Evolutionary conservation across 2,113 vertebrate species (phyloP).

Genomic region (Jaculus jaculus): DNA sequence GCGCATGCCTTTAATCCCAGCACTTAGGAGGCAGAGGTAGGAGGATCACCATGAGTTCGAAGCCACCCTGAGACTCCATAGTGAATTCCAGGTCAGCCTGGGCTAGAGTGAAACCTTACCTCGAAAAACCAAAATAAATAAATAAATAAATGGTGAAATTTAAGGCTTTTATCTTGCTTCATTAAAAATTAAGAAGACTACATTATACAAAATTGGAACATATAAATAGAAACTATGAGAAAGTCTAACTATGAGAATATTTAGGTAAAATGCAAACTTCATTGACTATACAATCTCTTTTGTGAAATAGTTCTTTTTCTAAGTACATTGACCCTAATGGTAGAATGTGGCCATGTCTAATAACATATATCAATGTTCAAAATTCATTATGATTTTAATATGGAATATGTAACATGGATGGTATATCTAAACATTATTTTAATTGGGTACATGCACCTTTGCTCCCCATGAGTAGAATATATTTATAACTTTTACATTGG

Average conservation of each 20-base stretch:
- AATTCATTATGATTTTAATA: not conserved
- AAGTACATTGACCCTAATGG: not conserved
- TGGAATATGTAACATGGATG: not conserved
- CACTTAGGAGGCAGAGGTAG: too few species aligned
- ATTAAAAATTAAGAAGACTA: not conserved
- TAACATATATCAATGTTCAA: not conserved
- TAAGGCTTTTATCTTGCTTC: not conserved
- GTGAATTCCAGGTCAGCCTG: too few species aligned
- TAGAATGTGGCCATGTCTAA: not conserved
- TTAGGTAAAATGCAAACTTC: not conserved
- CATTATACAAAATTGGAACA: constrained; percentile 1
- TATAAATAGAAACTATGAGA: not conserved
- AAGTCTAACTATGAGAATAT: not conserved
- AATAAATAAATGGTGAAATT: not conserved
- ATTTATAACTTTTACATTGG: constrained; percentile 2
- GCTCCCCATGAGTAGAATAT: not conserved
- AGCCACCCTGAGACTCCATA: too few species aligned
- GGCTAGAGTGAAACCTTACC: too few species aligned
- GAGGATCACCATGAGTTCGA: too few species aligned
- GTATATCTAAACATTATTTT: not conserved
- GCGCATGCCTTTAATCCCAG: too few species aligned
- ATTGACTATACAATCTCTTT: not conserved
- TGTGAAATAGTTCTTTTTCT: not conserved
- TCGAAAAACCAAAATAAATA: too few species aligned
- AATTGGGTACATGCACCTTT: not conserved